Evolutionary conservation across 2,797 vertebrate genomes (phyloP), one percentile per base, ranked within the genome.

Genomic region (Peromyscus eremicus): DNA sequence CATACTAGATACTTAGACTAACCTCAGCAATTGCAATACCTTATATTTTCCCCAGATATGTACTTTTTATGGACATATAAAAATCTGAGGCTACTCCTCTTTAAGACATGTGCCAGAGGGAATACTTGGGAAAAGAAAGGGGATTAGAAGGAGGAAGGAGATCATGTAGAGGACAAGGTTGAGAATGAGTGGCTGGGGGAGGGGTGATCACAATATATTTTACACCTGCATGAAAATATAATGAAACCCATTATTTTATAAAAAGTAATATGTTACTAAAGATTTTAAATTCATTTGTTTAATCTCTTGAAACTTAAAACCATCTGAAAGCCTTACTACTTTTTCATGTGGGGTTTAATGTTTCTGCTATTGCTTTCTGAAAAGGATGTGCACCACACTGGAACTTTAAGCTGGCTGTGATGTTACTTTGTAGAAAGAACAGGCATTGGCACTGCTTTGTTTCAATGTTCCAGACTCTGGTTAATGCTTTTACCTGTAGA

Each of bases 231-330:
- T 76, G 29, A 60, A 64, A 49, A 76, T 10, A 89, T 14, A 77
- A 46, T 17, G 73, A 89, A 89, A 34, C 29, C 27, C 27, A 32
- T 34, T 75, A 34, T 43, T 60, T 75, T 43, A 32, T 62, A 55
- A 9, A 19, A 75, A 77, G 57, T 25, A 64, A 21, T 11, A 76
- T 16, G 2, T 37, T 29, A 89, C 8, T 49, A 52, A 17, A 17
- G 27, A n/a, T 49, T 27, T 40, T 52, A 29, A 83, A 86, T 71
- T 34, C 10, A 84, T 82, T 91, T 55, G 8, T 87, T 97, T 90
- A 52, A 87, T 89, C 34, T 64, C 25, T 92, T 91, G 17, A 96
- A 83, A 75, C 82, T 46, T 91, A 80, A 97, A 95, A 52, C 76
- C 62, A 76, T 14, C 29, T 91, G 16, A 87, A 88, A 97, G 73